Evolutionary conservation across 2,888 invertebrate species (phyloP), one percentile per base, ranked within the genome.

Genomic region (Slavum lentiscoides): DNA sequence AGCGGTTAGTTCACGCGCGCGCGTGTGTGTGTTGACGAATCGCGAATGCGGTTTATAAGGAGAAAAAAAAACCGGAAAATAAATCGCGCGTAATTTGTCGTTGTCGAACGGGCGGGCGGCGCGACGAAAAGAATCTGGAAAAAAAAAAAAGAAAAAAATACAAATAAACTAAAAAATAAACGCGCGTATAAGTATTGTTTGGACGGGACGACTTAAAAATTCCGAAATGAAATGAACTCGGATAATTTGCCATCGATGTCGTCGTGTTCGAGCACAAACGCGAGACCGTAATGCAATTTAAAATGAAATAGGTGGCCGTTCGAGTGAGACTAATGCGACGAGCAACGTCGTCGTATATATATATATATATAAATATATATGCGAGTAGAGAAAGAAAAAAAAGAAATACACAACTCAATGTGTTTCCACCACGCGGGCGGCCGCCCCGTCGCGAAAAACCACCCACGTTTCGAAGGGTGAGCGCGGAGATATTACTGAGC

Each of bases 211-310:
- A 62, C 72, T 70, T 17, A 7, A 23, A 72, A 80, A 70, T 43
- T 49, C 43, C 58, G 58, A 62, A 72, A 72, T n/a, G 80, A 70
- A 80, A 80, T 72, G 72, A 80, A 72, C 80, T 80, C 17, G 64
- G 58, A 70, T 80, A 80, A 80, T 80, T 72, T 72, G 70, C 58
- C 23, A 21, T 70, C 61, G 61, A 37, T 67, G 59, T 66, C 53
- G 62, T 64, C 64, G 66, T 74, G 61, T 43, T 37, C 43, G 43
- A 43, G 69, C 70, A 77, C 77, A 77, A 70, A 80, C 64, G 80
- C 58, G 37, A 23, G 58, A 23, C 80, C n/a, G 72, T 72, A 80
- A 80, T 80, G 80, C 64, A 66, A 80, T 80, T 80, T 80, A 80
- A 80, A 72, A 80, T 19, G 70, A 80, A 80, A 80, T 80, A 64